A percentile compares a stretch with the other conserved stretches of the same genome.
Evolutionary conservation across 1,140 invertebrate species (phyloP).

Genomic region (Cyclargus thomasi): DNA sequence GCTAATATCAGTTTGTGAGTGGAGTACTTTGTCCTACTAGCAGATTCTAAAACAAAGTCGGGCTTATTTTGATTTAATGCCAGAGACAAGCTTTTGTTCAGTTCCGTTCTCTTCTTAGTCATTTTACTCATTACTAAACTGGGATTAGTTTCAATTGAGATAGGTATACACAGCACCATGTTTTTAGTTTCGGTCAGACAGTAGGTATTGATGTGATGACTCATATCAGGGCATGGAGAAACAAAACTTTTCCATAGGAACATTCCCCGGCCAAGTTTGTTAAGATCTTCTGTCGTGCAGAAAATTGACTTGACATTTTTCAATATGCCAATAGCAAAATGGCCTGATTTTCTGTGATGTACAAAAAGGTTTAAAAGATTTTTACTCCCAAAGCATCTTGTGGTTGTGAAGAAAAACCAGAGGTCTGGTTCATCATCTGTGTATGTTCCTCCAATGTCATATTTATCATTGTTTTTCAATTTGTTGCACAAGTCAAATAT

Average conservation of each 20-base stretch:
- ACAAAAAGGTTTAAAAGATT: conserved; percentile 54
- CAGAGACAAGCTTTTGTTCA: conserved; percentile 36
- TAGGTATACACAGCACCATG: conserved; percentile 39
- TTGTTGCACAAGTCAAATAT: conserved; percentile 47
- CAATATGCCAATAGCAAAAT: conserved; percentile 31
- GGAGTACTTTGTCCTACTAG: conserved; percentile 35
- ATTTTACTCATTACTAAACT: conserved; percentile 30
- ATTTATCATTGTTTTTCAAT: conserved; percentile 34
- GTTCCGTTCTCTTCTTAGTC: conserved; percentile 41
- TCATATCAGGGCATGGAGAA: conserved; percentile 33
- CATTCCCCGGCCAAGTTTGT: conserved; percentile 7
- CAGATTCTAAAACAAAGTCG: conserved; percentile 45
- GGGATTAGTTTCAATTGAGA: conserved; percentile 36
- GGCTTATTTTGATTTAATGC: conserved; percentile 36
- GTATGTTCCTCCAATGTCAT: conserved; percentile 56
- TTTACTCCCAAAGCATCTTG: conserved; percentile 34
- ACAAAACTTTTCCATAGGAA: conserved; percentile 34
- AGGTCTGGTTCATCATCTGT: conserved; percentile 37
- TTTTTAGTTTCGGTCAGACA: conserved; percentile 30
- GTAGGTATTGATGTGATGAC: conserved; percentile 46
- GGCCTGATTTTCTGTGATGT: conserved; percentile 33
- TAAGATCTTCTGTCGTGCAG: conserved; percentile 23
- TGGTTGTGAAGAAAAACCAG: conserved; percentile 52
- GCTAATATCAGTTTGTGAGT: conserved; percentile 48
- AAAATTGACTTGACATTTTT: conserved; percentile 40